Evolutionary conservation across 2,888 invertebrate species (phyloP), one percentile per base, ranked within the genome.

Genomic region (Lasius fuliginosus): DNA sequence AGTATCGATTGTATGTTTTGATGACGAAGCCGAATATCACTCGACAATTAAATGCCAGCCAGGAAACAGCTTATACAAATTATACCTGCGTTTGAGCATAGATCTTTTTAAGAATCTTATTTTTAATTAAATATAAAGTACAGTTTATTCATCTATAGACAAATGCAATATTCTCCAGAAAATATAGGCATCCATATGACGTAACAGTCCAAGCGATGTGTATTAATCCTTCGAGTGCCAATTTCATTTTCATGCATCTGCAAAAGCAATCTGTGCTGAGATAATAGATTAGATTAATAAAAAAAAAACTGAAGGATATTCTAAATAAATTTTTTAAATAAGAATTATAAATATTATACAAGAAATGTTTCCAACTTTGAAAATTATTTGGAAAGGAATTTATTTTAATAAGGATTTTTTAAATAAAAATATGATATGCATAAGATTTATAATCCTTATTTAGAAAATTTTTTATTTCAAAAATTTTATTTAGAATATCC

Each of bases 181-280:
- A 75, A 62, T 33, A 30, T 49, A 36, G 5, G 18, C 27, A 42
- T 46, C 15, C n/a, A 18, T 64, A 62, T 4, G 33, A 49, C 11
- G 15, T 15, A 46, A n/a, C 0, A 36, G 18, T 46, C 5, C n/a
- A 18, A 46, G 12, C 36, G 40, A 40, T 15, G 18, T 27, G 18
- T 27, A 15, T 58, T 27, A 27, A 15, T 15, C 9, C 9, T 49
- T 64, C 1, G 46, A 33, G 30, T 60, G 58, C 58, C 74, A 75
- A 64, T 49, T 75, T 62, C 18, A 15, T 1, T 23, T 74, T 64
- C 36, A 46, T 53, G 18, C 49, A 30, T 76, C 23, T 64, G 49
- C 27, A 49, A 11, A 62, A 64, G 33, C 9, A 42, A 49, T 64
- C 49, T 27, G 18, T 27, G 6, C 2, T 65, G 9, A 36, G 1